These are phyloP conservation scores for Chironomus striatipennis DNA, from an alignment of 1,140 invertebrate genomes.

Conservation along the genomic window DNA sequence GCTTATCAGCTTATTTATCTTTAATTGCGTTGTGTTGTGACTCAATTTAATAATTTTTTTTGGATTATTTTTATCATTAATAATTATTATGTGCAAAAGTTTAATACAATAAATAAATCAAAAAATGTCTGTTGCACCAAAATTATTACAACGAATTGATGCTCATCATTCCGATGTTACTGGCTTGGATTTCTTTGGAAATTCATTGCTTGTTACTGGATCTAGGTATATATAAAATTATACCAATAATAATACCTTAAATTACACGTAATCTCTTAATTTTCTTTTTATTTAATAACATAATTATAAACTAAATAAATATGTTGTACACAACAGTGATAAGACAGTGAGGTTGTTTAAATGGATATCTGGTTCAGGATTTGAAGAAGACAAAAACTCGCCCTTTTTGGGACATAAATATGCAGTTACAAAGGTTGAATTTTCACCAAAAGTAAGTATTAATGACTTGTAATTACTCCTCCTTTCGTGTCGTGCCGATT, in stretches of 20 bases:
- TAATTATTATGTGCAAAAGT: too few relatives aligned
- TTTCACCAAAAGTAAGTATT: slow-evolving; percentile 47
- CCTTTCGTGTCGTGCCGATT: background rate
- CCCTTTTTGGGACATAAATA: slow-evolving; percentile 57
- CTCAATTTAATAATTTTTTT: background rate
- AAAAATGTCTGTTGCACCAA: slow-evolving; percentile 25
- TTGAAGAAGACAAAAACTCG: slow-evolving; percentile 47
- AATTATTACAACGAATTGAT: slow-evolving; percentile 45
- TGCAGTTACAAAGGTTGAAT: slow-evolving; percentile 53
- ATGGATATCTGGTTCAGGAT: slow-evolving; percentile 49
- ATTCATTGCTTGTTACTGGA: slow-evolving; percentile 50
- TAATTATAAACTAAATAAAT: slow-evolving; percentile 24
- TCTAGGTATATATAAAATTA: too few relatives aligned
- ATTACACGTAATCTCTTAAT: background rate
- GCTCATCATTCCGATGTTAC: slow-evolving; percentile 58
- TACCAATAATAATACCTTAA: slow-evolving; percentile 27
- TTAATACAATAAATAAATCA: background rate
- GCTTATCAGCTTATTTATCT: background rate
- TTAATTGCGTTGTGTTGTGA: background rate
- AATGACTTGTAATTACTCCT: background rate
- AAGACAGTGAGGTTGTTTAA: slow-evolving; percentile 55
- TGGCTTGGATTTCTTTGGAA: slow-evolving; percentile 50
- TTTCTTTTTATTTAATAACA: slow-evolving; percentile 21
- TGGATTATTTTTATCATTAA: too few relatives aligned
- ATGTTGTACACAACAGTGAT: slow-evolving; percentile 43